Conservation (phyloP, 2,113 vertebrate genomes). For the Turnix velox region DNA sequence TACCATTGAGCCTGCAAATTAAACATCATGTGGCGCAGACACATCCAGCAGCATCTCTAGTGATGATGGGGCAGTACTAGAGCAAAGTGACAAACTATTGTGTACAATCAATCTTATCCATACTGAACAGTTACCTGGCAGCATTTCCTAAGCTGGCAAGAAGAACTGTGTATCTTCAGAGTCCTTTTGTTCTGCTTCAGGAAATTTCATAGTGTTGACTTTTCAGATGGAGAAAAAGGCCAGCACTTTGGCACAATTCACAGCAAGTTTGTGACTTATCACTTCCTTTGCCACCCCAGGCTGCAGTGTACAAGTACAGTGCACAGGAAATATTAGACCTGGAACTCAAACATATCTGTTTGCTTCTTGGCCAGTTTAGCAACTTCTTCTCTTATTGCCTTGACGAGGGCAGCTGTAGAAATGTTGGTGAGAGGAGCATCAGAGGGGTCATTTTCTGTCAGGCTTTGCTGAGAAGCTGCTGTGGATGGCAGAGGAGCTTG, state of each 20-base stretch:
- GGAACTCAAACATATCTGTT: slow-evolving; percentile 96
- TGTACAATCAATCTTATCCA: not conserved
- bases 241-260: not conserved
- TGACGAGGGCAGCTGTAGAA: slow-evolving; percentile 92
- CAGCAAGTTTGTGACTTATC: not conserved
- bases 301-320: not conserved
- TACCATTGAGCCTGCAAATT: not conserved
- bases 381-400: slow-evolving; percentile 95
- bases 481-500: slow-evolving; percentile 73
- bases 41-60: slow-evolving; percentile 23
- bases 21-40: slow-evolving; percentile 3
- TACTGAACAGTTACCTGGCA: slow-evolving; percentile 9
- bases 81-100: slow-evolving; percentile 19
- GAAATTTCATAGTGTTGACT: not conserved
- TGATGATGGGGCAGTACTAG: not conserved
- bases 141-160: slow-evolving; percentile 15
- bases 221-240: slow-evolving; percentile 13
- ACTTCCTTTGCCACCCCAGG: not conserved
- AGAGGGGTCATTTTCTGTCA: slow-evolving; percentile 80
- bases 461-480: slow-evolving; percentile 84
- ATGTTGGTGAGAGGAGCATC: slow-evolving; percentile 87
- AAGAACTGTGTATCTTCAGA: not conserved
- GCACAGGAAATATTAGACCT: slow-evolving; percentile 68
- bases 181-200: not conserved
- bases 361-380: slow-evolving; percentile 98